Conservation (phyloP, 2,888 invertebrate genomes). For the Branchellion lobata region DNA sequence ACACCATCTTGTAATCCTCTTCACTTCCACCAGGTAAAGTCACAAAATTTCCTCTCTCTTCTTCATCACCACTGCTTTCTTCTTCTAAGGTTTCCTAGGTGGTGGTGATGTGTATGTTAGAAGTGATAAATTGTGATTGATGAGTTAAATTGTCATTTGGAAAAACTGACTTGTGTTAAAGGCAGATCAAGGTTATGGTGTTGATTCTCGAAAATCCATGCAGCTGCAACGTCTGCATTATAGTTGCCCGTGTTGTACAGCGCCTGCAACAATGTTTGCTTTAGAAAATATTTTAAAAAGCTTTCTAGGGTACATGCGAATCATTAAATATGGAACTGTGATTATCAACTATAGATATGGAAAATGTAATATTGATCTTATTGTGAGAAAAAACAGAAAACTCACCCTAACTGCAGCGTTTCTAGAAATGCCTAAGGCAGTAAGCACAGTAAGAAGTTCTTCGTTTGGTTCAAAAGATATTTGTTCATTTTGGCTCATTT, state of each 20-base stretch:
- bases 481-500: neutral
- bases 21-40: slow-evolving; percentile 55
- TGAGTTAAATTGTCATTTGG: neutral
- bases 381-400: neutral
- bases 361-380: neutral
- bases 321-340: neutral
- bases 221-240: slow-evolving; percentile 66
- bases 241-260: slow-evolving; percentile 67
- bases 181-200: slow-evolving; percentile 58
- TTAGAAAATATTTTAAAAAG: neutral
- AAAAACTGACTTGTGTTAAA: slow-evolving; percentile 45
- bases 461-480: slow-evolving; percentile 47
- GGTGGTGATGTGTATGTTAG: slow-evolving; percentile 41
- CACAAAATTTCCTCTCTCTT: slow-evolving; percentile 28
- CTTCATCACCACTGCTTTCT: slow-evolving; percentile 23
- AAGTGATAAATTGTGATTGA: neutral
- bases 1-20: slow-evolving; percentile 69
- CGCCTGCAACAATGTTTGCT: slow-evolving; percentile 60
- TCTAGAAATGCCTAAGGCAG: slow-evolving; percentile 54
- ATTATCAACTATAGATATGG: neutral
- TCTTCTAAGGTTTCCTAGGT: neutral
- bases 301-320: neutral
- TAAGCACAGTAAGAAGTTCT: slow-evolving; percentile 44
- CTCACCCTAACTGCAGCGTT: slow-evolving; percentile 58
- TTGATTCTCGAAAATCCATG: slow-evolving; percentile 66